These are phyloP conservation scores for Ypsolopha scabrella DNA, from an alignment of 2,888 invertebrate genomes.

Conservation along the genomic window DNA sequence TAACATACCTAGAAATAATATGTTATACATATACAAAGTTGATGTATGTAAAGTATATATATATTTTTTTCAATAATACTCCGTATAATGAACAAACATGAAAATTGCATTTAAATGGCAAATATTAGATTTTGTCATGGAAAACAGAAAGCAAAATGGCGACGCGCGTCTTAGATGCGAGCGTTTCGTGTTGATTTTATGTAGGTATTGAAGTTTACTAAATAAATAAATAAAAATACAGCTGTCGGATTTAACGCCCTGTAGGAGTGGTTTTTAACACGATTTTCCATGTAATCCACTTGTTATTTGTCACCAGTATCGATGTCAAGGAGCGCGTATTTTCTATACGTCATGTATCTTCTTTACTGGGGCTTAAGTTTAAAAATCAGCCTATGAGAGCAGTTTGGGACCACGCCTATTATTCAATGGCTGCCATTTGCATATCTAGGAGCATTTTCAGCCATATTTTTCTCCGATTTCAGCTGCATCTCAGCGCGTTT, in stretches of 20 bases:
- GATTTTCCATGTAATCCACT: conserved; percentile 42
- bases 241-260: conserved; percentile 11
- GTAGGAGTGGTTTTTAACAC: conserved; percentile 47
- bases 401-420: conserved; percentile 5
- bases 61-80: too few species aligned
- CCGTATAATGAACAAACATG: too few species aligned
- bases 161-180: neutral
- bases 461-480: conserved; percentile 6
- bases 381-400: conserved; percentile 13
- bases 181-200: neutral
- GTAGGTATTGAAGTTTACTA: neutral
- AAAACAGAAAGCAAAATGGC: neutral
- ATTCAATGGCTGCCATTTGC: neutral
- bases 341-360: neutral
- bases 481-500: neutral
- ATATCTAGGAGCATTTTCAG: neutral
- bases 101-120: neutral
- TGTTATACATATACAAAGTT: too few species aligned
- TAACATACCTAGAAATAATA: too few species aligned
- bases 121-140: neutral
- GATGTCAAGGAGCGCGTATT: neutral
- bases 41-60: too few species aligned
- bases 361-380: conserved; percentile 1
- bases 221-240: neutral
- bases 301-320: conserved; percentile 4